Conservation (phyloP, 2,797 vertebrate genomes). For the Oreochromis grahami region DNA sequence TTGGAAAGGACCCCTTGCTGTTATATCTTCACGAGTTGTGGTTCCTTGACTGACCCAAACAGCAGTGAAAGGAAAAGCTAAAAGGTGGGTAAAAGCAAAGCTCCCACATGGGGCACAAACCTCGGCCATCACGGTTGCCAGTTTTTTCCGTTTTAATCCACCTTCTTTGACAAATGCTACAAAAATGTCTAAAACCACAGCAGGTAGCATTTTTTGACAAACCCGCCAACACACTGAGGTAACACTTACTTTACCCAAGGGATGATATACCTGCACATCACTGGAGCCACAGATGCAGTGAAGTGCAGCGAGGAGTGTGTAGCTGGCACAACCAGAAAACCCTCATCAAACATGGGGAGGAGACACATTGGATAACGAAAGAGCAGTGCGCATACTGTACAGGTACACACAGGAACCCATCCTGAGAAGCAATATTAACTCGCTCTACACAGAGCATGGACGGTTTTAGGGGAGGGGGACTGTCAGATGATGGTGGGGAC, state of each 20-base stretch:
- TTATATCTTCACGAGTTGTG: not conserved
- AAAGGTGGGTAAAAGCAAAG: not conserved
- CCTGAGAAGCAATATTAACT: not conserved
- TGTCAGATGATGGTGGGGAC: not conserved
- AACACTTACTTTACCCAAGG: not conserved
- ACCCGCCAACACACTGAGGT: conserved; percentile 7
- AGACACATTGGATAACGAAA: not conserved
- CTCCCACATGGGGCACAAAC: not conserved
- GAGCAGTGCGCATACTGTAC: not conserved
- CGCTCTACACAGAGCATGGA: not conserved
- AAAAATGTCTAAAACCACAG: conserved; percentile 4
- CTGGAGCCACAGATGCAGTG: not conserved
- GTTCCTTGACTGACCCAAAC: not conserved
- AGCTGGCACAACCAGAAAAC: not conserved
- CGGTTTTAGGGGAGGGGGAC: not conserved
- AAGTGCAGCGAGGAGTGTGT: not conserved
- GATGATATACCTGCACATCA: conserved; percentile 2
- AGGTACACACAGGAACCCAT: not conserved
- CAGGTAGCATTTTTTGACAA: conserved; percentile 7
- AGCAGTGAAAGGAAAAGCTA: not conserved
- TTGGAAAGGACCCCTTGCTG: not conserved
- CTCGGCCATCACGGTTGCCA: not conserved
- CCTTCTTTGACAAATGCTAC: conserved; percentile 12
- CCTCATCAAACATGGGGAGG: not conserved
- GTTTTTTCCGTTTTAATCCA: not conserved